These are phyloP conservation scores for Adineta ricciae DNA, from an alignment of 2,888 invertebrate genomes.

Conservation along the genomic window DNA sequence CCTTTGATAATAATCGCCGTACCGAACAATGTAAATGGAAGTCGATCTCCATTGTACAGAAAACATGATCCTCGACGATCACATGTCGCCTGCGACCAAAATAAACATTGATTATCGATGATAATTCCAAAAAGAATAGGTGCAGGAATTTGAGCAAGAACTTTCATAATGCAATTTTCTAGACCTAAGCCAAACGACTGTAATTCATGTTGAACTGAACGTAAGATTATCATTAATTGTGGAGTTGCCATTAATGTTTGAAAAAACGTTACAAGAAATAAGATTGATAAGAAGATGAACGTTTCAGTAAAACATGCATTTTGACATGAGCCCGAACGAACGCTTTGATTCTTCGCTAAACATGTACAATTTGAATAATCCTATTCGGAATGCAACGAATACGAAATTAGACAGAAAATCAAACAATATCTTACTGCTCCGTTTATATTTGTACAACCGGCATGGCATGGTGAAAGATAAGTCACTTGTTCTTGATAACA, in stretches of 20 bases:
- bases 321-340: slow-evolving; percentile 21
- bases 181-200: slow-evolving; percentile 53
- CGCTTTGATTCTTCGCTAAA: slow-evolving; percentile 44
- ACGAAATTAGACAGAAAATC: no score
- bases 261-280: slow-evolving; percentile 24
- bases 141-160: slow-evolving; percentile 50
- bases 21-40: slow-evolving; percentile 29
- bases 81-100: slow-evolving; percentile 50
- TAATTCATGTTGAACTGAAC: slow-evolving; percentile 27
- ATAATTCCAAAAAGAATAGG: slow-evolving; percentile 54
- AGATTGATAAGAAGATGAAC: slow-evolving; percentile 24
- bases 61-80: slow-evolving; percentile 33
- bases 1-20: slow-evolving; percentile 27
- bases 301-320: slow-evolving; percentile 7
- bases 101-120: slow-evolving; percentile 53
- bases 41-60: slow-evolving; percentile 23
- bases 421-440: background rate
- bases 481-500: slow-evolving; percentile 53
- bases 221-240: slow-evolving; percentile 26
- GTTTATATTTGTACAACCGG: slow-evolving; percentile 49
- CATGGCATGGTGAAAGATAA: slow-evolving; percentile 54
- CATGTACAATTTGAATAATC: slow-evolving; percentile 87
- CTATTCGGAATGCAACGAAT: slow-evolving; percentile 43
- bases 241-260: slow-evolving; percentile 29
- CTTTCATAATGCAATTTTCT: slow-evolving; percentile 53